Evolutionary conservation across 2,113 vertebrate genomes (phyloP), one percentile per base, ranked within the genome.

Genomic region (Neolamprologus kungweensis): DNA sequence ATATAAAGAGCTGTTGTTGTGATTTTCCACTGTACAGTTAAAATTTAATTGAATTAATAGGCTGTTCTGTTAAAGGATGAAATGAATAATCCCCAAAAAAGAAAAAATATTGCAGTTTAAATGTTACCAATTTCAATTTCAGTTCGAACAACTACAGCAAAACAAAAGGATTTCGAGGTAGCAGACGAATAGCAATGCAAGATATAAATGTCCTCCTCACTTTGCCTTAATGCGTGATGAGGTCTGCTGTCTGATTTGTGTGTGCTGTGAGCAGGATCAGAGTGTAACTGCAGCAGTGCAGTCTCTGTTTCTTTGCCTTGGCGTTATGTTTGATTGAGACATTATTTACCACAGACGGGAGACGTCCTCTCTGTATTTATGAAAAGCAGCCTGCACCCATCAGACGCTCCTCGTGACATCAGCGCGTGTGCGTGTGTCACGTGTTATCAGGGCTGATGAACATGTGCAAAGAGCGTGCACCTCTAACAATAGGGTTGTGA

Each of bases 401-500:
- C 87, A 87, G 75, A 42, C 51, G 54, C 83, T 88, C 84, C 84
- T 82, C 89, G 53, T 82, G 88, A 91, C 85, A 88, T 92, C 82
- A 88, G 80, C 13, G 87, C 84, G 21, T 57, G 58, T 60, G 73
- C 45, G 80, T 13, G 35, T 80, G 82, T 90, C 79, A 82, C 23
- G 17, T 82, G 82, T 91, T 16, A 75, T 78, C 85, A 54, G n/a
- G 60, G 33, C 40, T 81, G 78, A 88, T 82, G 68, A 79, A 71
- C 47, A 40, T 45, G 79, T 85, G 84, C 28, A 81, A 53, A 81
- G 57, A 80, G 57, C 60, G 58, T 85, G 85, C 33, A 86, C 75
- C 85, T 84, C 84, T 42, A 88, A 87, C 87, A 92, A 89, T 40
- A 87, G 53, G 84, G 89, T 88, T 90, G 57, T 82, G 87, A 84